A percentile compares a stretch with the other conserved stretches of the same genome.
These are phyloP conservation scores for Hybognathus amarus DNA, from an alignment of 2,797 vertebrate genomes.

Conservation along the genomic window DNA sequence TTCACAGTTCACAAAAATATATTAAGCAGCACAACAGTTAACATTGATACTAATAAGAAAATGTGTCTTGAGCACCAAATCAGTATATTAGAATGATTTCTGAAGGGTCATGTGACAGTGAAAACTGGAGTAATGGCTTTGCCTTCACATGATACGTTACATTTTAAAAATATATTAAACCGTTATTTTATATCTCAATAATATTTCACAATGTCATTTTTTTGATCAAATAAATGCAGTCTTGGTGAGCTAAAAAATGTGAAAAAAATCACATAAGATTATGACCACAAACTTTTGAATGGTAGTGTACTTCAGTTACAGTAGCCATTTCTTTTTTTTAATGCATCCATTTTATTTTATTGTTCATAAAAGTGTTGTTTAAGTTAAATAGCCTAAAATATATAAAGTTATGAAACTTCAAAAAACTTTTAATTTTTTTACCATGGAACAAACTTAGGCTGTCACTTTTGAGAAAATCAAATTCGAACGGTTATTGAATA, in stretches of 20 bases:
- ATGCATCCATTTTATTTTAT: no score
- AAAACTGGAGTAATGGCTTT: not conserved
- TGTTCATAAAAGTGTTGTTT: no score
- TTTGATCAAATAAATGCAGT: not conserved
- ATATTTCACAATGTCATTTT: not conserved
- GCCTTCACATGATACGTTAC: not conserved
- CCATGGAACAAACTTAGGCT: no score
- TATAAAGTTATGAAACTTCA: no score
- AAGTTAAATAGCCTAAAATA: no score
- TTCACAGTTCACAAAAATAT: not conserved
- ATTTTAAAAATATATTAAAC: not conserved
- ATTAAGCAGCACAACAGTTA: not conserved
- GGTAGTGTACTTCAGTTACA: not conserved
- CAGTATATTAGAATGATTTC: not conserved
- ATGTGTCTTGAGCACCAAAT: not conserved
- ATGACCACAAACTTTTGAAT: not conserved
- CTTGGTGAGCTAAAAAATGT: not conserved
- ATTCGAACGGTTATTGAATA: no score
- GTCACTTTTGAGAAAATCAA: no score
- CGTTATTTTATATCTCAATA: not conserved
- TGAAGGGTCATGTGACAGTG: not conserved
- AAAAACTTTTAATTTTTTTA: no score
- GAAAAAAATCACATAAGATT: not conserved
- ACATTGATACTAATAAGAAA: not conserved
- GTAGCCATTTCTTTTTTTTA: no score